A percentile compares a stretch with the other conserved stretches of the same genome.
Conservation (phyloP, 2,113 vertebrate genomes). For the Maccullochella peelii region DNA sequence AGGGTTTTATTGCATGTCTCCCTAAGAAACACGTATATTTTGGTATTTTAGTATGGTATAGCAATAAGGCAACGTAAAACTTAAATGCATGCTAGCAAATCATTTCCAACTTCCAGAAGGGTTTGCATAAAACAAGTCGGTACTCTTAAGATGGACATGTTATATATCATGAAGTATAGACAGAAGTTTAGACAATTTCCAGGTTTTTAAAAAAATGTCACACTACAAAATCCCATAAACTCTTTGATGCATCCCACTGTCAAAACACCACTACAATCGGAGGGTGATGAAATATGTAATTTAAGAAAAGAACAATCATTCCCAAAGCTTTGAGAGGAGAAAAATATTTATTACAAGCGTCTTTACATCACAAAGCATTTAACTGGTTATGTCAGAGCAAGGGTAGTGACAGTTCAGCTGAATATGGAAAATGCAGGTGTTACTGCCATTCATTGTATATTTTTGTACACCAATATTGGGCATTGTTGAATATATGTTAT, state of each 20-base stretch:
- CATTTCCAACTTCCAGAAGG: not conserved
- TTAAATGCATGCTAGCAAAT: not conserved
- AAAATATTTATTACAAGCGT: conserved; percentile 78
- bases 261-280: not conserved
- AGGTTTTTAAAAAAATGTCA: not conserved
- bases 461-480: conserved; percentile 52
- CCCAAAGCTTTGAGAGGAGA: conserved; percentile 44
- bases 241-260: not conserved
- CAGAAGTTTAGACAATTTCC: not conserved
- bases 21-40: not conserved
- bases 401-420: conserved; percentile 47
- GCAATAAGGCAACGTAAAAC: not conserved
- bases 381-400: conserved; percentile 67
- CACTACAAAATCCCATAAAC: not conserved
- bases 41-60: not conserved
- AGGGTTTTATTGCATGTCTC: not conserved
- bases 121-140: not conserved
- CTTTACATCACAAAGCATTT: conserved; percentile 77
- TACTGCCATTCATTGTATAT: conserved; percentile 22
- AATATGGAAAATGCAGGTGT: conserved; percentile 49
- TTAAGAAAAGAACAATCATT: not conserved
- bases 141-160: not conserved
- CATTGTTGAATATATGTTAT: conserved; percentile 35
- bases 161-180: not conserved
- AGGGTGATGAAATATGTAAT: not conserved